These are phyloP conservation scores for Xenotilapia leptura DNA, from an alignment of 2,113 vertebrate species.

Conservation along the genomic window DNA sequence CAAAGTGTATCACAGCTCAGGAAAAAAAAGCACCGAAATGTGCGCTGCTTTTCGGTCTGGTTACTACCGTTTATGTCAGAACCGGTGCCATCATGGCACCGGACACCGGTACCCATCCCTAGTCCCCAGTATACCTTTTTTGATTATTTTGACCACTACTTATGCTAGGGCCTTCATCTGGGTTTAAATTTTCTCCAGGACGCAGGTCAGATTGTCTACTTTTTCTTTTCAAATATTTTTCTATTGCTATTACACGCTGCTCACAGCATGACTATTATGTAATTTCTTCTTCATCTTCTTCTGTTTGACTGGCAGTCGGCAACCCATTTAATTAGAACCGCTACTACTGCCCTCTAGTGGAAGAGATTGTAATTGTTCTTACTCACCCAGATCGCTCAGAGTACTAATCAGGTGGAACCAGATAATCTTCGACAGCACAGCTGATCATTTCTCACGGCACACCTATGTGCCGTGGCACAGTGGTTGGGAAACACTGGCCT, in stretches of 20 bases:
- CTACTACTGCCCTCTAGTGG: not conserved
- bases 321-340: not conserved
- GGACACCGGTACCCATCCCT: too few species aligned
- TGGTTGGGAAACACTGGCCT: not conserved
- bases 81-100: too few species aligned
- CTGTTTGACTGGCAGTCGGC: not conserved
- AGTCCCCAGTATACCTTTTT: not conserved
- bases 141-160: not conserved
- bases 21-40: too few species aligned
- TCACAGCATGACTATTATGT: not conserved
- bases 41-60: too few species aligned
- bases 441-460: not conserved
- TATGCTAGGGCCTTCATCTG: not conserved
- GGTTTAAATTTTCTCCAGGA: not conserved
- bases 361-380: not conserved
- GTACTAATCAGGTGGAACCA: not conserved
- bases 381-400: fast-evolving
- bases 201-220: fast-evolving
- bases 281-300: not conserved
- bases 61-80: too few species aligned
- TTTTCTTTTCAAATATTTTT: not conserved
- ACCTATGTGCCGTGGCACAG: not conserved
- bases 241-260: not conserved
- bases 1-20: too few species aligned
- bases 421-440: not conserved